Evolutionary conservation across 2,797 vertebrate species (phyloP).

Genomic region (Phalloptychus januarius): DNA sequence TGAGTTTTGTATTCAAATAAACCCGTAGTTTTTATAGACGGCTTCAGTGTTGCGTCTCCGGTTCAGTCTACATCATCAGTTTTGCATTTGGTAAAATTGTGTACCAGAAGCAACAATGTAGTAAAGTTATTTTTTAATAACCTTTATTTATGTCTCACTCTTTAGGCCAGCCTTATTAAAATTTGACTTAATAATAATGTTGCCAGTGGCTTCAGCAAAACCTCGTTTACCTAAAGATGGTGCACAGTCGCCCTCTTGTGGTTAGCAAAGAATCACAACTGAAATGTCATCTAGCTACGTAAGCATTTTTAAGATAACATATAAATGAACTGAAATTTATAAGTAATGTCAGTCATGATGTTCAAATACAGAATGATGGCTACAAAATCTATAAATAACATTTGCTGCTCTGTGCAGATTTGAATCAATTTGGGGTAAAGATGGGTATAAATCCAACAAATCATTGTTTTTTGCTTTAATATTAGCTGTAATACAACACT

Average conservation of each 20-base stretch:
- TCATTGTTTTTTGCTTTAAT: neutral
- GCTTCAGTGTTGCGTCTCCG: too few species aligned
- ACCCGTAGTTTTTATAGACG: too few species aligned
- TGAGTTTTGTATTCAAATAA: neutral
- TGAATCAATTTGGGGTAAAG: neutral
- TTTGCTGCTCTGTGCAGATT: neutral
- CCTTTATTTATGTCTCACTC: neutral
- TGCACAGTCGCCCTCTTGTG: conserved; percentile 3
- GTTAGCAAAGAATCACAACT: neutral
- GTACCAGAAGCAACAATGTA: neutral
- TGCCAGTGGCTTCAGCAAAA: neutral
- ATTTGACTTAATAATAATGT: neutral
- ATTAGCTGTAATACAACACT: neutral
- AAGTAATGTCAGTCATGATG: neutral
- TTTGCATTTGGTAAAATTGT: neutral
- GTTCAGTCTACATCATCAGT: too few species aligned
- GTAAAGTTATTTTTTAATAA: neutral
- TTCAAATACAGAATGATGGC: neutral
- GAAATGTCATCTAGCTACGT: neutral
- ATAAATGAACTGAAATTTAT: too few species aligned
- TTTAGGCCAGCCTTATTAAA: neutral
- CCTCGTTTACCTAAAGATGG: neutral
- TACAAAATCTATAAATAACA: neutral
- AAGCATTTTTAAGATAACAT: neutral
- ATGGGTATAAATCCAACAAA: neutral